These are phyloP conservation scores for Solenodon paradoxus DNA, from an alignment of 2,113 vertebrate genomes.

Conservation along the genomic window DNA sequence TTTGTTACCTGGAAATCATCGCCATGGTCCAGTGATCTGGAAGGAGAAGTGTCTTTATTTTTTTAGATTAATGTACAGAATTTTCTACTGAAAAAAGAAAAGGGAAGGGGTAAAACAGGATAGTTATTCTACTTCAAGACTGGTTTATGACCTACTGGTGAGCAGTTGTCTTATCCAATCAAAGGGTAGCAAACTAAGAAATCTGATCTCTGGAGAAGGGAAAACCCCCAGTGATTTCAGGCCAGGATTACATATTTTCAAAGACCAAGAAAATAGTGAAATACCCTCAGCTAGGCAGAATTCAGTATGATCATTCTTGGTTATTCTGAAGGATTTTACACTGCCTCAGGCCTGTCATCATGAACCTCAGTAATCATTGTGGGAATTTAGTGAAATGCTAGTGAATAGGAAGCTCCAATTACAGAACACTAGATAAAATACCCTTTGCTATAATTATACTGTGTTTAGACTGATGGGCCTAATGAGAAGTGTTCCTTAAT, in stretches of 20 bases:
- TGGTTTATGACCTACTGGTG: neutral
- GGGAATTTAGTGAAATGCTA: neutral
- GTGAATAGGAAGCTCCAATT: constrained; percentile 45
- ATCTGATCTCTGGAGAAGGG: neutral
- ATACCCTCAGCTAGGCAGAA: neutral
- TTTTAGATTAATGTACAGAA: neutral
- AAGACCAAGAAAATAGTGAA: neutral
- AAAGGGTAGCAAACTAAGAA: neutral
- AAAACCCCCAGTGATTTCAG: neutral
- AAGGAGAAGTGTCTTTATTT: neutral
- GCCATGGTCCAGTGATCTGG: neutral
- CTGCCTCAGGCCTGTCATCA: constrained; percentile 26
- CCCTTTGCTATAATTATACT: constrained; percentile 50
- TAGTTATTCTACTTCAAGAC: neutral
- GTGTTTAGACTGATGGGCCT: constrained; percentile 50
- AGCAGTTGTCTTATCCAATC: neutral
- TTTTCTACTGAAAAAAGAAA: neutral
- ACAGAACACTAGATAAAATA: constrained; percentile 30
- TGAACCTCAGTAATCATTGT: constrained; percentile 37
- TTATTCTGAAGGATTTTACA: neutral
- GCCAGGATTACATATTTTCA: neutral
- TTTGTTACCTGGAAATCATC: neutral
- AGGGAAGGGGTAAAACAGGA: neutral
- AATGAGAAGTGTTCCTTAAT: constrained; percentile 61
- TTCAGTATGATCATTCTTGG: neutral